phyloP scores from a whole-genome alignment of 2,888 invertebrate genomes.

The Cheilosia grossa region DNA sequence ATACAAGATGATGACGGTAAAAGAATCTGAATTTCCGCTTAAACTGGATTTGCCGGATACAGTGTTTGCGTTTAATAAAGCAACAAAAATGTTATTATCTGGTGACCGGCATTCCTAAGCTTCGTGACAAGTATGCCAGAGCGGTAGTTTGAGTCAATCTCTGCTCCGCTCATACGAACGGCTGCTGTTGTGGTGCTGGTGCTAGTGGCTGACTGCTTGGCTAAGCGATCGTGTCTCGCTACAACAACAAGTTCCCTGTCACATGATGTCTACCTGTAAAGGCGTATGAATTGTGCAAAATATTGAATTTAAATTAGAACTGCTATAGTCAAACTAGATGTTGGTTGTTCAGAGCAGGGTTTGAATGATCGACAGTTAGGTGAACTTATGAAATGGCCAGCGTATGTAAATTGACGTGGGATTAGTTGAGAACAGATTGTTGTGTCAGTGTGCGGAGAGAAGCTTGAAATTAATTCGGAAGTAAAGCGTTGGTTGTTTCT shows the following conservation, averaged over 20 bases:
- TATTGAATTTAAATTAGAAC: slow-evolving; percentile 46
- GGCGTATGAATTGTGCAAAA: slow-evolving; percentile 18
- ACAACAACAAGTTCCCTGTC: slow-evolving; percentile 12
- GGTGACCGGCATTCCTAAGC: slow-evolving; percentile 74
- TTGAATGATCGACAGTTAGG: slow-evolving; percentile 16
- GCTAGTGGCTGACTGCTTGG: slow-evolving; percentile 33
- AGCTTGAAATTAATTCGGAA: too few species aligned
- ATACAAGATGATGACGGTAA: slow-evolving; percentile 72
- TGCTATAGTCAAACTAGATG: background rate
- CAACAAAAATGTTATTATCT: slow-evolving; percentile 74
- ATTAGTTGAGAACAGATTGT: too few species aligned
- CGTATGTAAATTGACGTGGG: slow-evolving; percentile 31
- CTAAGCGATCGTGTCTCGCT: slow-evolving; percentile 44
- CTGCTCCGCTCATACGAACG: slow-evolving; percentile 5
- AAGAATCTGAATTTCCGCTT: slow-evolving; percentile 78
- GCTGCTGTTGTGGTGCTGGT: slow-evolving; percentile 20
- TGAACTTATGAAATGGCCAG: slow-evolving; percentile 20
- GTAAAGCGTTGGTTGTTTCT: too few species aligned
- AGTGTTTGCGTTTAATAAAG: slow-evolving; percentile 73
- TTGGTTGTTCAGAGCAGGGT: slow-evolving; percentile 21
- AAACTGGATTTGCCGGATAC: slow-evolving; percentile 79
- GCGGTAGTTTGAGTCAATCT: slow-evolving; percentile 49
- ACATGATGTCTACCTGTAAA: slow-evolving; percentile 26
- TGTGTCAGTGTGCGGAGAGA: too few species aligned
- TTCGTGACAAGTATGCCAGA: slow-evolving; percentile 73